Percentiles rank a stretch among this genome's conserved stretches.
Conservation (phyloP, 1,140 invertebrate genomes). For the Pollicipes pollicipes region DNA sequence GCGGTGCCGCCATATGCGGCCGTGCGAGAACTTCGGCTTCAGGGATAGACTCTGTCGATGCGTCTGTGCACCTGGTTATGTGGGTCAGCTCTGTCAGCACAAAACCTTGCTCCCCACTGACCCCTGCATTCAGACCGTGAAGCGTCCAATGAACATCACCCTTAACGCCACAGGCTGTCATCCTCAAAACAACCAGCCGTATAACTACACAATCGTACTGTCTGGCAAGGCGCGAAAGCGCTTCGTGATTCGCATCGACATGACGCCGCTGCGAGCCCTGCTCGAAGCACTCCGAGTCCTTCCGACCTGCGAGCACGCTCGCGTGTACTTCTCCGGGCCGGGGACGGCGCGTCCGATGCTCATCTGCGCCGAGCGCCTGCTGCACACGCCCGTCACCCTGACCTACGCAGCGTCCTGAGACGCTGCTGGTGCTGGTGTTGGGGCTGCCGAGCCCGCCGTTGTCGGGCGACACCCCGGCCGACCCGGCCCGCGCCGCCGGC, state of each 20-base stretch:
- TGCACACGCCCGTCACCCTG: neutral
- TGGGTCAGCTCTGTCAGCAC: neutral
- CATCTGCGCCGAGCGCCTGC: neutral
- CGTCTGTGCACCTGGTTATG: neutral
- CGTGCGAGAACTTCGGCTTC: neutral
- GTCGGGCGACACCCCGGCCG: too few species aligned
- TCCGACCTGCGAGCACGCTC: neutral
- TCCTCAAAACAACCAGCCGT: neutral
- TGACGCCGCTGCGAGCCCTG: neutral
- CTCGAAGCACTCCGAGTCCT: neutral
- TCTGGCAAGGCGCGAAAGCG: neutral
- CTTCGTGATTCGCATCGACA: neutral
- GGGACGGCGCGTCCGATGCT: neutral
- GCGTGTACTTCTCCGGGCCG: neutral
- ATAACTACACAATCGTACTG: neutral
- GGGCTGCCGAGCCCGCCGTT: neutral
- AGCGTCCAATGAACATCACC: neutral
- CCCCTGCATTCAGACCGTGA: neutral
- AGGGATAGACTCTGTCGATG: neutral
- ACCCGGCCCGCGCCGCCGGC: neutral
- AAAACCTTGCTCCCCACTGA: neutral
- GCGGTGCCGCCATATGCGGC: neutral
- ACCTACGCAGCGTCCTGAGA: neutral
- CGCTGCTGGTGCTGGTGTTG: neutral
- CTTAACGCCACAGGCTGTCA: neutral